phyloP scores from a whole-genome alignment of 2,113 vertebrate genomes.

The Rhabdornis inornatus region DNA sequence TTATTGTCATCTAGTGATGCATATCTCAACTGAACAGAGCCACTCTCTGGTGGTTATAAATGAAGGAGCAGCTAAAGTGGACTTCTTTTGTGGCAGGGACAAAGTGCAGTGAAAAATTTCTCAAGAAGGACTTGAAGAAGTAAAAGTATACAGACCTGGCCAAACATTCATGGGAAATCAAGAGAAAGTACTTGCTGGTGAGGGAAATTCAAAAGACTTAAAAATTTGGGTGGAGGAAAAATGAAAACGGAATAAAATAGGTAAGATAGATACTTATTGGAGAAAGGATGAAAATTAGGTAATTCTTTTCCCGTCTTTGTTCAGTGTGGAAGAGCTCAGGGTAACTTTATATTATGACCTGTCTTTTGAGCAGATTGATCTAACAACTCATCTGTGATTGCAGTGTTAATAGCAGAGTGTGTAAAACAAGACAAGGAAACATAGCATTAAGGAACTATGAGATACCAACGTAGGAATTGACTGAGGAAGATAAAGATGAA shows the following conservation, averaged over 20 bases:
- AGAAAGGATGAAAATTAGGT: neutral
- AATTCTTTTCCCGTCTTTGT: neutral
- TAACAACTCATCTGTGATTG: neutral
- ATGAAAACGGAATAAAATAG: neutral
- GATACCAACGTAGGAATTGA: neutral
- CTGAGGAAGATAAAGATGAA: neutral
- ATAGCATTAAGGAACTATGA: neutral
- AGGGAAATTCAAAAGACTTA: neutral
- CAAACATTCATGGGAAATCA: neutral
- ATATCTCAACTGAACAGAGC: neutral
- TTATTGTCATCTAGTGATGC: neutral
- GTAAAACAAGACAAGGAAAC: neutral
- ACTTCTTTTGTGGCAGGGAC: neutral
- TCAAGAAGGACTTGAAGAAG: neutral
- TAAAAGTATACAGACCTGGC: neutral
- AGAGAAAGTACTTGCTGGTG: rapidly evolving
- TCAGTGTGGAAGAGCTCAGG: neutral
- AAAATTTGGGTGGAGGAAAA: neutral
- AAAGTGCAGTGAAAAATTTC: neutral
- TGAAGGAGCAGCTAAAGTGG: neutral
- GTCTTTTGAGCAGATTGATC: neutral
- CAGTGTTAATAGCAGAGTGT: neutral
- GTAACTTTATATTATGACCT: neutral
- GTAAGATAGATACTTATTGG: neutral
- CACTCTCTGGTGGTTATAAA: neutral